A percentile compares a stretch with the other conserved stretches of the same genome.
These are phyloP conservation scores for Tiliacea aurago DNA, from an alignment of 2,888 invertebrate species.

Conservation along the genomic window DNA sequence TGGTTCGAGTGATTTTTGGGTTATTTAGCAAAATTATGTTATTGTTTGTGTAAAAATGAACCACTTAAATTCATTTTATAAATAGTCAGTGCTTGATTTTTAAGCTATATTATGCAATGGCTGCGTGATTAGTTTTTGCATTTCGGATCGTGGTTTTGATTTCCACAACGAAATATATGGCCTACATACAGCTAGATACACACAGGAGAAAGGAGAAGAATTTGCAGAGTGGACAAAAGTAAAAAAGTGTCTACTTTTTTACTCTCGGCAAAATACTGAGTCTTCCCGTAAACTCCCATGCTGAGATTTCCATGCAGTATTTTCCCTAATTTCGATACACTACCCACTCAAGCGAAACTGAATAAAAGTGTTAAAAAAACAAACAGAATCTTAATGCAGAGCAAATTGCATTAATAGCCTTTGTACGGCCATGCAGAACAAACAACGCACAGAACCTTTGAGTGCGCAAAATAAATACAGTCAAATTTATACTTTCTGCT, in stretches of 20 bases:
- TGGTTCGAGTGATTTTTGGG: slow-evolving; percentile 39
- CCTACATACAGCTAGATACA: background rate
- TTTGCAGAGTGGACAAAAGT: background rate
- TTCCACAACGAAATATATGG: background rate
- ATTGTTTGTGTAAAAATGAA: background rate
- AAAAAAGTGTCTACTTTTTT: background rate
- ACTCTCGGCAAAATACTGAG: too few relatives aligned
- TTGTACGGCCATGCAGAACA: slow-evolving; percentile 51
- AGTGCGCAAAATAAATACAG: slow-evolving; percentile 55
- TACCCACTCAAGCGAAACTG: slow-evolving; percentile 6
- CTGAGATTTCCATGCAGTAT: background rate
- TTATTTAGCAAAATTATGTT: slow-evolving; percentile 4
- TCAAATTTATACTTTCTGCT: slow-evolving; percentile 53
- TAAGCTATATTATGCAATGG: background rate
- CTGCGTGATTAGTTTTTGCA: background rate
- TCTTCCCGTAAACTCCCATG: background rate
- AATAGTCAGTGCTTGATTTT: too few relatives aligned
- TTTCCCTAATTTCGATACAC: background rate
- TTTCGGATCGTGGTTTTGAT: background rate
- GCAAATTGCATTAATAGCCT: slow-evolving; percentile 55
- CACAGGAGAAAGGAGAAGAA: too few relatives aligned
- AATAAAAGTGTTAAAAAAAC: slow-evolving; percentile 20
- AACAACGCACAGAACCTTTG: slow-evolving; percentile 50
- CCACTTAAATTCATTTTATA: background rate
- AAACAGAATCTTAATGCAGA: slow-evolving; percentile 22